phyloP scores from a whole-genome alignment of 2,888 invertebrate genomes.

The Pollenia griseotomentosa region DNA sequence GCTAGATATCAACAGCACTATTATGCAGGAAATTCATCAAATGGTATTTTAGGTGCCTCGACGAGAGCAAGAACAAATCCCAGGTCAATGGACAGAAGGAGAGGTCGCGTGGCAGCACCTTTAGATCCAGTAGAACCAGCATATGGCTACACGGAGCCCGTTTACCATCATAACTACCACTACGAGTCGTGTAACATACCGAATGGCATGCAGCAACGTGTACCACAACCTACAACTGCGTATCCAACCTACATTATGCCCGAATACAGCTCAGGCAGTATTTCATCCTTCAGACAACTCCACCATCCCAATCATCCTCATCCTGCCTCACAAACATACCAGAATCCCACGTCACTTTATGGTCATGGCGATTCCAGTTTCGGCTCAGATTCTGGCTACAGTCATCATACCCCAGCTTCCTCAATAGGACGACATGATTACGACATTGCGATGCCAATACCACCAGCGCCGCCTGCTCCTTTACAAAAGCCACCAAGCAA shows the following conservation, averaged over 20 bases:
- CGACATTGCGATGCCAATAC: conserved; percentile 76
- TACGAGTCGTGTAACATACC: conserved; percentile 86
- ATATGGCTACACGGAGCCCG: conserved; percentile 86
- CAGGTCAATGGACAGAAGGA: conserved; percentile 81
- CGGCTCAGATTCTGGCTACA: conserved; percentile 94
- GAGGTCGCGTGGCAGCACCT: conserved; percentile 80
- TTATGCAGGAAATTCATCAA: conserved; percentile 79
- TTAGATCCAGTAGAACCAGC: conserved; percentile 79
- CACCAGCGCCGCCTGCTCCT: conserved; percentile 74
- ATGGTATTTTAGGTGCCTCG: conserved; percentile 77
- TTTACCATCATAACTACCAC: conserved; percentile 92
- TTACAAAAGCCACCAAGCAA: conserved; percentile 77
- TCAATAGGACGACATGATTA: conserved; percentile 82
- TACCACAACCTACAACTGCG: conserved; percentile 65
- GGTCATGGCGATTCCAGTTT: conserved; percentile 90
- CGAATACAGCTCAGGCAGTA: conserved; percentile 75
- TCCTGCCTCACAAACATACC: conserved; percentile 72
- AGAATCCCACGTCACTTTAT: conserved; percentile 84
- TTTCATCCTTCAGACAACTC: conserved; percentile 66
- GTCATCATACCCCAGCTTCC: conserved; percentile 86
- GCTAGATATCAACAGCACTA: conserved; percentile 78
- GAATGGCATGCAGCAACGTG: conserved; percentile 33
- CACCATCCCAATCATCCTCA: conserved; percentile 68
- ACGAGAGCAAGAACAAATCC: conserved; percentile 83
- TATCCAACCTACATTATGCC: conserved; percentile 79